Evolutionary conservation across 2,797 vertebrate species (phyloP).

Genomic region (Premnoplex brunnescens): DNA sequence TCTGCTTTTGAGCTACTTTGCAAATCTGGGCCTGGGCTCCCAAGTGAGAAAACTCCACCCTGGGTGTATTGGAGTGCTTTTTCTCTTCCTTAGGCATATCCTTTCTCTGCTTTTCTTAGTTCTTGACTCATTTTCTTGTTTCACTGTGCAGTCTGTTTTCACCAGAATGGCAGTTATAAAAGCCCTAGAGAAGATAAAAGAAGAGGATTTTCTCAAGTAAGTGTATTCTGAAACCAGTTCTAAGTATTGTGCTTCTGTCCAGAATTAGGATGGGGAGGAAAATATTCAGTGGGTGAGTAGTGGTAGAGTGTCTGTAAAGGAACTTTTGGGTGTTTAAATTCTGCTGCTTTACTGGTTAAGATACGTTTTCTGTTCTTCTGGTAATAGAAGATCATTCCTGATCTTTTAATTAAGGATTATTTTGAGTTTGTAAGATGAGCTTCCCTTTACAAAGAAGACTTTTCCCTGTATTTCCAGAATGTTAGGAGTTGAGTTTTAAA

Average conservation of each 20-base stretch:
- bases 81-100: constrained; percentile 34
- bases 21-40: background rate
- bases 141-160: constrained; percentile 88
- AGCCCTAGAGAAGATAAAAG: constrained; percentile 92
- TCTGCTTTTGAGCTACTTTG: background rate
- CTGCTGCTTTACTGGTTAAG: background rate
- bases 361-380: background rate
- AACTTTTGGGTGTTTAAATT: constrained; percentile 5
- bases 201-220: constrained; percentile 87
- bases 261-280: constrained; percentile 13
- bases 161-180: constrained; percentile 98
- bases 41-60: background rate
- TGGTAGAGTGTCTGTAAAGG: background rate
- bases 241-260: background rate
- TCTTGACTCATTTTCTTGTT: constrained; percentile 60
- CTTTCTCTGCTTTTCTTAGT: constrained; percentile 21
- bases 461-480: background rate
- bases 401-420: constrained; percentile 1
- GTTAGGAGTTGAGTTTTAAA: background rate
- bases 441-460: background rate
- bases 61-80: background rate
- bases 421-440: background rate
- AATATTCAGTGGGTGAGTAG: background rate
- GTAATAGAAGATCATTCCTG: background rate
- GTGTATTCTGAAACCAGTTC: constrained; percentile 52